Evolutionary conservation across 2,113 vertebrate species (phyloP), one percentile per base, ranked within the genome.

Genomic region (Hystrix brachyura): DNA sequence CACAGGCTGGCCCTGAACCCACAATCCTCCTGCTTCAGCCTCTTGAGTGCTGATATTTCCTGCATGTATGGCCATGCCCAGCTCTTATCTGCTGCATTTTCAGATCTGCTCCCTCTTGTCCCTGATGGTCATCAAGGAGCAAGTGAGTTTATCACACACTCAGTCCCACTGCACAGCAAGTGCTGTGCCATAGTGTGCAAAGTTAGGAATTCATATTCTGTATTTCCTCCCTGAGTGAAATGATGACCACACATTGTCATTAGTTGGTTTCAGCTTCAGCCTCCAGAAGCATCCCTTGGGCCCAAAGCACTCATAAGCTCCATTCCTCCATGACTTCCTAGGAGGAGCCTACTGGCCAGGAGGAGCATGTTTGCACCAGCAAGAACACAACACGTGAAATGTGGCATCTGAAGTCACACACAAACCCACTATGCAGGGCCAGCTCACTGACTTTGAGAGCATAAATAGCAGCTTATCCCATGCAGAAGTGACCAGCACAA

Each of bases 121-220:
- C 48, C 64, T 4, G 4, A 0, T 25, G 21, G 29, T 32, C 71
- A 21, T 32, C 27, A 23, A 32, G 43, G 34, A 8, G 60, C 46
- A 23, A 27, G 25, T 2, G 18, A 48, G 18, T 11, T 19, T 11
- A 21, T 14, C 71, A 53, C 34, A n/a, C 72, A 13, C 1, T 3
- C 80, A 32, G 43, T 4, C 34, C 32, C 0, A 0, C 27, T 3
- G 2, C 12, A 7, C 29, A 46, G 55, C 6, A 0, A 55, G 17
- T 2, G 1, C 59, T 8, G 0, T 0, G 15, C 4, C 6, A 1
- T 0, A 0, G 7, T 0, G 0, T 3, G 5, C 29, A 53, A 4
- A 74, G 53, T 9, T 4, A 32, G 59, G 38, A 10, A 6, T 0
- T 29, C 1, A 0, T 11, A 0, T 15, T 48, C 29, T 9, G 13